A percentile compares a stretch with the other conserved stretches of the same genome.
These are phyloP conservation scores for Choristoneura rosaceana DNA, from an alignment of 2,888 invertebrate genomes.

Conservation along the genomic window DNA sequence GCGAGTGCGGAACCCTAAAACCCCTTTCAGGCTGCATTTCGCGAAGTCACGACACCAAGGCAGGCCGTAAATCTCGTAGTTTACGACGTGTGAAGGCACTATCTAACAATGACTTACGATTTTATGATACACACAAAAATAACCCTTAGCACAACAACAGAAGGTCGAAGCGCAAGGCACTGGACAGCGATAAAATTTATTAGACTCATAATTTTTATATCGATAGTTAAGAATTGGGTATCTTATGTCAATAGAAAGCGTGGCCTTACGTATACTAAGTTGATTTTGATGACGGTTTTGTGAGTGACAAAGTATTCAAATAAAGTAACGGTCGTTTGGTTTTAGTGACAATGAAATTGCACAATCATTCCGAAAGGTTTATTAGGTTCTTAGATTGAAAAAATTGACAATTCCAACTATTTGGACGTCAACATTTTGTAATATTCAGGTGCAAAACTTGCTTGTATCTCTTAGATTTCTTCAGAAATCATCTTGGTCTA, in stretches of 20 bases:
- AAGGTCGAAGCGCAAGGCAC: slow-evolving; percentile 9
- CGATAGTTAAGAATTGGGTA: slow-evolving; percentile 38
- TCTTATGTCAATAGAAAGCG: slow-evolving; percentile 35
- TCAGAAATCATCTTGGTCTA: too few species aligned
- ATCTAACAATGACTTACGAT: slow-evolving; percentile 55
- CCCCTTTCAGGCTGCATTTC: slow-evolving; percentile 32
- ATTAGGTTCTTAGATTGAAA: neutral
- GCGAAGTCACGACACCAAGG: slow-evolving; percentile 43
- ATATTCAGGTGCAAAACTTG: too few species aligned
- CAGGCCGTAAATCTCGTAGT: slow-evolving; percentile 53
- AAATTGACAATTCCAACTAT: too few species aligned
- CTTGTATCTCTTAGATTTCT: too few species aligned
- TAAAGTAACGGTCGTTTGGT: slow-evolving; percentile 7
- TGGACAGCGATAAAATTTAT: slow-evolving; percentile 31
- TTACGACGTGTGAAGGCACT: slow-evolving; percentile 51
- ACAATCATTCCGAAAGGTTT: neutral
- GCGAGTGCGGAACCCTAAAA: neutral
- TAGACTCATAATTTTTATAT: slow-evolving; percentile 38
- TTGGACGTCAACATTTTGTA: too few species aligned
- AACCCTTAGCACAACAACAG: neutral
- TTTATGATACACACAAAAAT: slow-evolving; percentile 32
- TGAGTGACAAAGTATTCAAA: slow-evolving; percentile 13
- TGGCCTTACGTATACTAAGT: slow-evolving; percentile 14
- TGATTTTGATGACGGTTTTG: slow-evolving; percentile 24
- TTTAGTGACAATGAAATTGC: neutral